Conservation (phyloP, 2,888 invertebrate genomes). For the Alentia gelatinosa region DNA sequence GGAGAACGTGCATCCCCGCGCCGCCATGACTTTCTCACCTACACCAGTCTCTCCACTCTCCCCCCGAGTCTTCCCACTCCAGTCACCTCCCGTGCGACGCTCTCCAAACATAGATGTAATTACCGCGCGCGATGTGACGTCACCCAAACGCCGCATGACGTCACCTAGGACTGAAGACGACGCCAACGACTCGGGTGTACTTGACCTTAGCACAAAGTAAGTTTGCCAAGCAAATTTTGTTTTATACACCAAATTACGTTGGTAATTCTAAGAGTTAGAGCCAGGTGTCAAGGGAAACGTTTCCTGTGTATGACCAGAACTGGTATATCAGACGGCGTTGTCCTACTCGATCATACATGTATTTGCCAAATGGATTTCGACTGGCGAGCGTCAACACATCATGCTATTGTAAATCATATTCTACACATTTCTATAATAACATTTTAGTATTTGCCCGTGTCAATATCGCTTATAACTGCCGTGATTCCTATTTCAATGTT, state of each 20-base stretch:
- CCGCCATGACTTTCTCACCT: no score
- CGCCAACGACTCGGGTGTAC: conserved; percentile 3
- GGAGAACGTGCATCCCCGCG: not conserved
- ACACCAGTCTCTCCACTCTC: not conserved
- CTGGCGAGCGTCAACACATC: no score
- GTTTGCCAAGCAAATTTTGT: not conserved
- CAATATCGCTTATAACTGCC: not conserved
- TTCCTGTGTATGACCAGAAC: no score
- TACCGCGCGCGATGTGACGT: not conserved
- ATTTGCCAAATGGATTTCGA: no score
- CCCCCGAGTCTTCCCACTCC: not conserved
- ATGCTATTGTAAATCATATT: no score
- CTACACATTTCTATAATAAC: no score
- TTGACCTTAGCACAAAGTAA: conserved; percentile 19
- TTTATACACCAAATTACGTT: not conserved
- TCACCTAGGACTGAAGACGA: not conserved
- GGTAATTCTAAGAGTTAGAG: not conserved
- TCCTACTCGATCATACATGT: no score
- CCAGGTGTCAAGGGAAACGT: no score
- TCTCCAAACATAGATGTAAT: not conserved
- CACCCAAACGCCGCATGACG: not conserved
- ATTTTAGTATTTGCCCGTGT: not conserved
- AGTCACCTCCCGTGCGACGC: not conserved
- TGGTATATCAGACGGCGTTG: no score
- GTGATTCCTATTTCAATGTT: not conserved